A percentile compares a stretch with the other conserved stretches of the same genome.
Conservation (phyloP, 2,113 vertebrate species). For the Cavia aperea region DNA sequence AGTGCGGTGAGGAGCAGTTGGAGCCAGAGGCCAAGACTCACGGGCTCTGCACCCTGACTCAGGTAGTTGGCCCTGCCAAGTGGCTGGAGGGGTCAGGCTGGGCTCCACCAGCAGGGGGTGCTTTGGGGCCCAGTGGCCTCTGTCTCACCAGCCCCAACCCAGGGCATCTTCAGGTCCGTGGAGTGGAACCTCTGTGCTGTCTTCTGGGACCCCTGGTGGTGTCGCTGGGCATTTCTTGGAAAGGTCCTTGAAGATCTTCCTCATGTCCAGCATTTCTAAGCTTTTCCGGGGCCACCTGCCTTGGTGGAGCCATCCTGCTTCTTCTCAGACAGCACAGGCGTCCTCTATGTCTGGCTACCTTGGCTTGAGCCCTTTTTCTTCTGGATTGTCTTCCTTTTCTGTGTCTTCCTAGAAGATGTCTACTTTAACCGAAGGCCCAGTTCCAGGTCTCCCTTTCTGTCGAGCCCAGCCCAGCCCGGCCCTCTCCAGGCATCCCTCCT, state of each 20-base stretch:
- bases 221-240: neutral
- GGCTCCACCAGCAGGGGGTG: neutral
- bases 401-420: neutral
- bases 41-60: rapidly evolving
- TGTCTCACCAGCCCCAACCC: neutral
- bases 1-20: no score
- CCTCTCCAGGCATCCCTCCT: no score
- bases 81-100: neutral
- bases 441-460: neutral
- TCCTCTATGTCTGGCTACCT: neutral
- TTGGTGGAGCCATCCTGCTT: neutral
- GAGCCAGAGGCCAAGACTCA: no score
- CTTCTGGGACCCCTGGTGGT: neutral
- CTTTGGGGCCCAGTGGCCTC: neutral
- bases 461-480: neutral
- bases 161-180: neutral
- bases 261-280: neutral
- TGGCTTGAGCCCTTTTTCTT: neutral
- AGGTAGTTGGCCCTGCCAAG: neutral
- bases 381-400: neutral
- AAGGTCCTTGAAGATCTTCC: neutral
- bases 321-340: neutral
- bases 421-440: neutral
- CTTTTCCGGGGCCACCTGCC: neutral
- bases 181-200: neutral